Base-by-base conservation (phyloP, 2,113 vertebrate genomes). In the Petromus typicus region DNA sequence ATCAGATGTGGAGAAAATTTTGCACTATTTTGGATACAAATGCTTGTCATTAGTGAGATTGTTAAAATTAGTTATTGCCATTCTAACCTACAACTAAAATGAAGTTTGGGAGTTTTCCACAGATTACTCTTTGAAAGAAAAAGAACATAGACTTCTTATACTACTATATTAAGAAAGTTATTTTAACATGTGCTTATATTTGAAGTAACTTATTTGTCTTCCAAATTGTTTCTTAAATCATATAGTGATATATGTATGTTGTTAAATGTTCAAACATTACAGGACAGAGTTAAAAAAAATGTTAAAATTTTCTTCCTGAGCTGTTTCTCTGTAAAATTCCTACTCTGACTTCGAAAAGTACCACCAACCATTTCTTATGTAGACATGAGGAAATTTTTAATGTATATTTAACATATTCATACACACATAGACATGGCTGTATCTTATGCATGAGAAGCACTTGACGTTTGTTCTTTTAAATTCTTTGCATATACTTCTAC, bases 361-460 rank as follows among this genome's bases (percentile, higher is more conserved):
- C 40, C 34, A 84, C 48, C 66, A 86, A 12, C 45, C 34, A 92
- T 94, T 94, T 95, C 57, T 87, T 86, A 91, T 94, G 88, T 90
- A 67, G 95, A 83, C 82, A 90, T 76, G 34, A 43, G 66, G 51
- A 95, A 76, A 89, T 56, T 73, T 97, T 90, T 86, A 80, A 94
- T 96, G 59, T 87, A 73, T 96, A 91, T 89, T 97, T 97, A 91
- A 95, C 80, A 95, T 95, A 97, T 91, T 96, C 93, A 80, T 90
- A 76, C 51, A 93, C 43, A 92, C 51, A 84, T 56, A 90, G 73
- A 92, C 40, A 56, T 73, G 45, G 51, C 86, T 48, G 93, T 93
- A 61, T 87, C 64, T 90, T 93, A 92, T 95, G 67, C 83, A 86
- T 89, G 81, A 90, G 95, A 94, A 91, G 40, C 25, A 63, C 79